phyloP scores from a whole-genome alignment of 2,888 invertebrate species.

The Caenorhabditis sulstoni region DNA sequence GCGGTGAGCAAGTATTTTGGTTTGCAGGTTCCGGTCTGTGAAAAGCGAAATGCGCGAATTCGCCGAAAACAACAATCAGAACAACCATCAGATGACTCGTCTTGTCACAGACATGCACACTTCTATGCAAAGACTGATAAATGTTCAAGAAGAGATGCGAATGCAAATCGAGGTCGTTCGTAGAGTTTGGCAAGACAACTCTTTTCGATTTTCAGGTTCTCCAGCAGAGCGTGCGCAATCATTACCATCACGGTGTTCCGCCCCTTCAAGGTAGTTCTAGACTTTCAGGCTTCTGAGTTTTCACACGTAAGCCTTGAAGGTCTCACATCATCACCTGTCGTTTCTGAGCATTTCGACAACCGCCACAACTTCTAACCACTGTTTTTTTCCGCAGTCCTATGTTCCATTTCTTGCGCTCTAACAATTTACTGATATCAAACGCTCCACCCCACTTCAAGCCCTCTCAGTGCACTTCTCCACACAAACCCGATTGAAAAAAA shows the following conservation, averaged over 20 bases:
- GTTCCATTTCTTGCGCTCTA: constrained; percentile 29
- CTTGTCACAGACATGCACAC: constrained; percentile 79
- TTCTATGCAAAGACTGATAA: constrained; percentile 77
- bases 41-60: constrained; percentile 80
- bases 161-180: constrained; percentile 75
- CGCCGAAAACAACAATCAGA: constrained; percentile 75
- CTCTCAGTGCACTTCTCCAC: constrained; percentile 5
- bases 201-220: constrained; percentile 61
- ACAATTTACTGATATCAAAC: constrained; percentile 29
- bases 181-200: not conserved
- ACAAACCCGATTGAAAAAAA: constrained; percentile 41
- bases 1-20: no score
- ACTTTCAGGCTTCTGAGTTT: constrained; percentile 4
- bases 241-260: constrained; percentile 64
- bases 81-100: constrained; percentile 77
- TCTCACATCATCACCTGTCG: constrained; percentile 44
- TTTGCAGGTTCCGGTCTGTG: constrained; percentile 76
- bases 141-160: constrained; percentile 79
- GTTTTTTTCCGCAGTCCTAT: not conserved
- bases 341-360: constrained; percentile 39
- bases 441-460: not conserved
- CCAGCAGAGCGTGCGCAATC: constrained; percentile 78
- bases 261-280: constrained; percentile 52
- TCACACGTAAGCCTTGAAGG: constrained; percentile 19
- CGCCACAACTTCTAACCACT: constrained; percentile 36